These are phyloP conservation scores for Panopea generosa DNA, from an alignment of 2,888 invertebrate genomes.

Conservation along the genomic window DNA sequence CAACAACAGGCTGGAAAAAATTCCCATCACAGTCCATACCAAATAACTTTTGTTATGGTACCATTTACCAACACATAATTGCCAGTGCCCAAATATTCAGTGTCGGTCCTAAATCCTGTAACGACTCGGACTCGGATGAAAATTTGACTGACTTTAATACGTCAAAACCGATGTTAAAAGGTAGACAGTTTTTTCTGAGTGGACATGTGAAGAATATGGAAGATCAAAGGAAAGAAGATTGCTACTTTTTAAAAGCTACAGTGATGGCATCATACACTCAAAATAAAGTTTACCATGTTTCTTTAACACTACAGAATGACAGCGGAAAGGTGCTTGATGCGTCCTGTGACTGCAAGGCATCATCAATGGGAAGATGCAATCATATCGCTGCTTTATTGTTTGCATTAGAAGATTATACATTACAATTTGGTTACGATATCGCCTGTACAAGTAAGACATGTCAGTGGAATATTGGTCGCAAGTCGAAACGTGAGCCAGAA, in stretches of 20 bases:
- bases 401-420: background rate
- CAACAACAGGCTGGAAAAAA: too few relatives aligned
- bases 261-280: slow-evolving; percentile 20
- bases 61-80: too few relatives aligned
- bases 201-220: slow-evolving; percentile 32
- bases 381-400: slow-evolving; percentile 33
- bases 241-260: slow-evolving; percentile 21
- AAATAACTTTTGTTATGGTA: too few relatives aligned
- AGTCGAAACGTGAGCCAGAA: too few relatives aligned
- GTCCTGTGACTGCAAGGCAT: slow-evolving; percentile 38
- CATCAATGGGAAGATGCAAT: slow-evolving; percentile 36
- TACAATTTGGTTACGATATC: too few relatives aligned
- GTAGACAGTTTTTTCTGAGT: slow-evolving; percentile 25
- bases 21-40: too few relatives aligned
- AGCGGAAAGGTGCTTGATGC: slow-evolving; percentile 23
- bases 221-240: slow-evolving; percentile 9
- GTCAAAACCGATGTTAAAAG: slow-evolving; percentile 26
- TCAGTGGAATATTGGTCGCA: too few relatives aligned
- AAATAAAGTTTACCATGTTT: slow-evolving; percentile 21
- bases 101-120: too few relatives aligned
- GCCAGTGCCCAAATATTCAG: too few relatives aligned
- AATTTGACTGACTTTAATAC: slow-evolving; percentile 11
- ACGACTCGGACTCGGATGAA: too few relatives aligned
- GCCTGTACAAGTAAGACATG: too few relatives aligned
- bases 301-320: background rate